Evolutionary conservation across 1,140 invertebrate species (phyloP).

Genomic region (Octopus bimaculoides): DNA sequence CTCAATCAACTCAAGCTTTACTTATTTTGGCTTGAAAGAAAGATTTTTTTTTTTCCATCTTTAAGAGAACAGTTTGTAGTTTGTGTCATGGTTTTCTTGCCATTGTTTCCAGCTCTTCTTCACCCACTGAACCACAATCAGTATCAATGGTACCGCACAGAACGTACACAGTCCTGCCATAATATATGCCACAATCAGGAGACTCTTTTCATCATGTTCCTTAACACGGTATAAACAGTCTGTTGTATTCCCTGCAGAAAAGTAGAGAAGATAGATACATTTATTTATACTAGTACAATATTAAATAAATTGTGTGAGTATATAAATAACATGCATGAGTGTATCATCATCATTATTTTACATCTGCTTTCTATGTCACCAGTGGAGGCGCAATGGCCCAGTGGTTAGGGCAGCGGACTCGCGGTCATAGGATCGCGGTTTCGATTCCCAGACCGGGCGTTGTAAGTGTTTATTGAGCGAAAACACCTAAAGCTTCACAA

Average conservation of each 20-base stretch:
- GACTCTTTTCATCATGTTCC: conserved; percentile 21
- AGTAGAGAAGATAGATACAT: background rate
- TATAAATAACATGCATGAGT: background rate
- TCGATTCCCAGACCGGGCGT: too few species aligned
- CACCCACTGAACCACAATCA: conserved; percentile 41
- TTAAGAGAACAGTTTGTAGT: background rate
- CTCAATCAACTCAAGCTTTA: too few species aligned
- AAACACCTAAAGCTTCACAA: too few species aligned
- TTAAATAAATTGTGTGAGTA: background rate
- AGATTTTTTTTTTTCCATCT: too few species aligned
- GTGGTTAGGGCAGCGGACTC: too few species aligned
- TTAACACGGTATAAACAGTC: conserved; percentile 42
- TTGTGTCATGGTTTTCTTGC: background rate
- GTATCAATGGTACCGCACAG: conserved; percentile 39
- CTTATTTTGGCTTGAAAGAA: too few species aligned
- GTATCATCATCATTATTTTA: background rate
- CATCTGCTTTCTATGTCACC: background rate
- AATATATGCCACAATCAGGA: conserved; percentile 46
- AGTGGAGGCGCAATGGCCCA: background rate
- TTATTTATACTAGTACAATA: background rate
- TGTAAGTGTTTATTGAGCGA: too few species aligned
- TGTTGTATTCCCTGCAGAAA: conserved; percentile 32
- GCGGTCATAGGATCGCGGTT: too few species aligned
- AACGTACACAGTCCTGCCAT: conserved; percentile 42
- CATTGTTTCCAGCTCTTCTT: background rate